These are phyloP conservation scores for Rhamphomyia laevipes DNA, from an alignment of 2,888 invertebrate species.

Conservation along the genomic window DNA sequence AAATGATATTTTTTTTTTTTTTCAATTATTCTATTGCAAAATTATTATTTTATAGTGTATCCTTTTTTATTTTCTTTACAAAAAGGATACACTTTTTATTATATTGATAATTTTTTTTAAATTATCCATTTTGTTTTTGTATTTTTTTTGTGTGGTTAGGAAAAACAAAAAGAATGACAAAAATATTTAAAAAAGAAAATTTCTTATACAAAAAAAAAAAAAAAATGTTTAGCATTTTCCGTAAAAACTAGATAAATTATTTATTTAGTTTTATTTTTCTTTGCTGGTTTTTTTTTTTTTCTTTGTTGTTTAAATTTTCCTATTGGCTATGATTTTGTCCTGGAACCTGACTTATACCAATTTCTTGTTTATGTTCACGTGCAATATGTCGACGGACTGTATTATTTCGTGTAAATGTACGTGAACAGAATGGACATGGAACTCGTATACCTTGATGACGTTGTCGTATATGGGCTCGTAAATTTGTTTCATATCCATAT, in stretches of 20 bases:
- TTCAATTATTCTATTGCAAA: slow-evolving; percentile 2
- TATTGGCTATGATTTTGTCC: slow-evolving; percentile 37
- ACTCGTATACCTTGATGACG: slow-evolving; percentile 86
- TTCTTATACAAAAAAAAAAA: neutral
- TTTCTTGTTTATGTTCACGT: slow-evolving; percentile 68
- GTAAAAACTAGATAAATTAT: slow-evolving; percentile 5
- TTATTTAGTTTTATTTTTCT: slow-evolving; percentile 15
- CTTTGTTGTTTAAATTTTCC: slow-evolving; percentile 19
- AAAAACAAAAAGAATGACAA: neutral
- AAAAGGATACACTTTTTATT: slow-evolving; percentile 10
- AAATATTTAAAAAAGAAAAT: neutral
- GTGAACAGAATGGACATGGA: slow-evolving; percentile 80
- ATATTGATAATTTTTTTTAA: neutral
- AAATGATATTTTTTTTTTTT: neutral
- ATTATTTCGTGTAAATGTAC: slow-evolving; percentile 86
- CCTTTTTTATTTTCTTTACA: slow-evolving; percentile 2
- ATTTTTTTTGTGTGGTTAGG: neutral
- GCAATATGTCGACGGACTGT: slow-evolving; percentile 84
- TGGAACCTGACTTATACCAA: slow-evolving; percentile 26
- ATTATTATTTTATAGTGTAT: neutral
- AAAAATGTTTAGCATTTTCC: slow-evolving; percentile 7
- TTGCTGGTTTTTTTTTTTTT: slow-evolving; percentile 13
- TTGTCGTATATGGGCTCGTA: slow-evolving; percentile 82
- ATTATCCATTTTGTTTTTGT: neutral
- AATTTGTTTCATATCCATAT: slow-evolving; percentile 86